Percentiles rank a stretch among this genome's conserved stretches.
phyloP scores from a whole-genome alignment of 2,113 vertebrate species.

The Tetraodon nigroviridis region DNA sequence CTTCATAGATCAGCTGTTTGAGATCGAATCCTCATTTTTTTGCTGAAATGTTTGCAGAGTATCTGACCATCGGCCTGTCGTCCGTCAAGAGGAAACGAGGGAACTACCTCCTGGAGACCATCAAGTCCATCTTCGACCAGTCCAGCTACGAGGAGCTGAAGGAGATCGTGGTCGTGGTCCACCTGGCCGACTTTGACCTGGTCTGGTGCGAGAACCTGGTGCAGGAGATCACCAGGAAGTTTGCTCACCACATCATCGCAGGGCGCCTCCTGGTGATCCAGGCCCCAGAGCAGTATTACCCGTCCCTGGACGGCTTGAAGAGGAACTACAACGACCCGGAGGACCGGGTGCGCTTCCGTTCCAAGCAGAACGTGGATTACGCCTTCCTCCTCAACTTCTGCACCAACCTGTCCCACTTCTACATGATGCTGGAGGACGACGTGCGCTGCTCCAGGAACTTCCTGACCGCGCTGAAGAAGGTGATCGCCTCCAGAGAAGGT shows the following conservation, averaged over 20 bases:
- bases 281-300: constrained; percentile 92
- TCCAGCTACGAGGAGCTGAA: constrained; percentile 97
- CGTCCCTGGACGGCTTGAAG: constrained; percentile 89
- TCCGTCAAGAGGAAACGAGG: constrained; percentile 94
- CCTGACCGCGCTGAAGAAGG: constrained; percentile 94
- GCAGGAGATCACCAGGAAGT: constrained; percentile 93
- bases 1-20: no score
- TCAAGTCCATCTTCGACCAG: constrained; percentile 97
- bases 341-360: constrained; percentile 93
- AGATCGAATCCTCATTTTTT: not conserved
- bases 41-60: constrained; percentile 74
- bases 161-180: constrained; percentile 93
- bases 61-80: constrained; percentile 92
- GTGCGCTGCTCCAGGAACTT: constrained; percentile 95
- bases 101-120: constrained; percentile 94
- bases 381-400: constrained; percentile 91
- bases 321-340: constrained; percentile 98
- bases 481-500: constrained; percentile 89
- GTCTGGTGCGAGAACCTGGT: constrained; percentile 89
- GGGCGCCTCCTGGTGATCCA: constrained; percentile 93
- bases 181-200: constrained; percentile 91
- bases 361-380: constrained; percentile 96
- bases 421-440: constrained; percentile 97
- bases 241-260: constrained; percentile 94
- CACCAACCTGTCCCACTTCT: constrained; percentile 96